Evolutionary conservation across 2,888 invertebrate species (phyloP), one percentile per base, ranked within the genome.

Genomic region (Drosophila parthenogenetica): DNA sequence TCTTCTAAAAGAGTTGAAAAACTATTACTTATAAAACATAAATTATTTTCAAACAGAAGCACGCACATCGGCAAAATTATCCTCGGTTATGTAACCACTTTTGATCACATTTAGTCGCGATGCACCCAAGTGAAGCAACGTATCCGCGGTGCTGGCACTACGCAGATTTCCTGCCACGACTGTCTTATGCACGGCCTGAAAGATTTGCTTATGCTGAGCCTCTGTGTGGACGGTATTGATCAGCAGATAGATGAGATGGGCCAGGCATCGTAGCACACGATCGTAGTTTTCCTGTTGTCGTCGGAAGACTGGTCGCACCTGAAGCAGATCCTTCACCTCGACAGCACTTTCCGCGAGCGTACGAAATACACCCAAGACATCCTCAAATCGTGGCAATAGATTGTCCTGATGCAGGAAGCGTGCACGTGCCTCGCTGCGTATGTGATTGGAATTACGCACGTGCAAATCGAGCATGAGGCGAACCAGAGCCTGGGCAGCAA

Each of bases 41-140:
- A 39, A 14, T n/a, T 7, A 11, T 11, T 11, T 13, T 8, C 3
- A 14, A 39, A 22, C 22, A 22, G 22, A 0, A 2, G 39, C 43
- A n/a, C 81, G 77, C 70, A 92, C 93, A 89, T 91, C 91, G 84
- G 93, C 93, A 90, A 93, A 90, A 53, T 93, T 94, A 89, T 95
- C 96, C 84, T 96, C 96, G 68, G 94, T 94, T 90, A 96, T 95
- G 92, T 96, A 95, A 80, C 95, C 95, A 90, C 96, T 95, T 89
- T 95, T 95, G 77, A 97, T 95, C 13, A 95, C 95, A 93, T 96
- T 97, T 75, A 95, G 93, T 74, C 95, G 95, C 43, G 95, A 96
- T 62, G 96, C 96, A 89, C 96, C 95, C 76, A 98, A 93, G 93
- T 98, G 98, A 68, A 98, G 94, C 73, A 98, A 93, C n/a, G 96